phyloP scores from a whole-genome alignment of 2,113 vertebrate species.

The Oreotragus oreotragus region DNA sequence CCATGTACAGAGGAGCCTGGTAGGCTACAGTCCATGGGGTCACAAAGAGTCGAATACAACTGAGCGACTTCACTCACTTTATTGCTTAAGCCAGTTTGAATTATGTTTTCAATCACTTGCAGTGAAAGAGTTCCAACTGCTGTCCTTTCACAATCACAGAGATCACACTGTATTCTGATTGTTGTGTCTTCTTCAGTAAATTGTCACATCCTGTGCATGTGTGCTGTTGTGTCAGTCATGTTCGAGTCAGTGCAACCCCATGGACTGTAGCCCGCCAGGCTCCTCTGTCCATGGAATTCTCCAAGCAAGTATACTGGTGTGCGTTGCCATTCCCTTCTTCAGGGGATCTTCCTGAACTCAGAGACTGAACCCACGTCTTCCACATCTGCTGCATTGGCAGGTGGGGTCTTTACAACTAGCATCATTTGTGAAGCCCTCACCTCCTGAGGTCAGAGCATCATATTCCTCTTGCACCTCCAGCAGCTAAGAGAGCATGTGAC shows the following conservation, averaged over 20 bases:
- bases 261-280: background rate
- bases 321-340: background rate
- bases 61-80: background rate
- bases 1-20: no score
- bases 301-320: background rate
- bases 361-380: rapidly evolving
- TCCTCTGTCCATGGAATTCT: background rate
- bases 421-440: background rate
- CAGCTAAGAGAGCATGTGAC: background rate
- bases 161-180: background rate
- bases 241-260: background rate
- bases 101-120: background rate
- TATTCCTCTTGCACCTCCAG: background rate
- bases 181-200: background rate
- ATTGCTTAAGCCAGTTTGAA: background rate
- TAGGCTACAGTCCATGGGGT: no score
- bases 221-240: background rate
- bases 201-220: background rate
- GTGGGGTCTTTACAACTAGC: background rate
- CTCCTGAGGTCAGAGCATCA: background rate
- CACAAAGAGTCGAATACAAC: rapidly evolving
- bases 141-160: background rate
- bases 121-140: background rate
- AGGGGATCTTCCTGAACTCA: background rate
- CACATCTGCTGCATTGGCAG: background rate